Conservation (phyloP, 2,797 vertebrate species). For the Argya squamiceps region DNA sequence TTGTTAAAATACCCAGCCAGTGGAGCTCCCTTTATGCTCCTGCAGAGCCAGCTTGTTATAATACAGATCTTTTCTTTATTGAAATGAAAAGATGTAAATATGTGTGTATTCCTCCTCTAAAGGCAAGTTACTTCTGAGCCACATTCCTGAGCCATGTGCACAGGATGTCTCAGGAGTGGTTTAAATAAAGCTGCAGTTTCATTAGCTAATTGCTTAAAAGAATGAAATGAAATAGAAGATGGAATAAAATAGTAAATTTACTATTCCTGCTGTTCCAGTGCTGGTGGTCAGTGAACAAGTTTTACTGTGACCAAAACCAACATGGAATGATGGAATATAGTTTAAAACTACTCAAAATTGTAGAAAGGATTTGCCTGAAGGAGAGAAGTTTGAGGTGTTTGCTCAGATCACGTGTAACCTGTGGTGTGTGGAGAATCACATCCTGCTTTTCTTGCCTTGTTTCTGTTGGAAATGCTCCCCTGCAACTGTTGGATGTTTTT, state of each 20-base stretch:
- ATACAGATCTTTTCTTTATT: neutral
- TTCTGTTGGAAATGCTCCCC: neutral
- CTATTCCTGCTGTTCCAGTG: neutral
- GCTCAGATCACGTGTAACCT: accelerated
- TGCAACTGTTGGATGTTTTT: neutral
- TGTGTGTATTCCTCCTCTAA: neutral
- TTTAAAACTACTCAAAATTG: neutral
- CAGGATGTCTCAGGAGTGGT: neutral
- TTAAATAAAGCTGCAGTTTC: neutral
- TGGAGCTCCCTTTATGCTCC: constrained; percentile 18
- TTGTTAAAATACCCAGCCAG: neutral
- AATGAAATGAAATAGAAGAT: neutral
- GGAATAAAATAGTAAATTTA: neutral
- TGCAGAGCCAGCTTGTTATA: neutral
- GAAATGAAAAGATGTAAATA: neutral
- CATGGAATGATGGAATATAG: neutral
- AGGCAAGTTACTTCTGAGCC: neutral
- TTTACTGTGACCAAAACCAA: neutral
- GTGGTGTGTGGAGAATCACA: neutral
- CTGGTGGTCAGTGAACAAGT: neutral
- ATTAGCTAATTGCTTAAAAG: neutral
- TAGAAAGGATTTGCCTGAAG: neutral
- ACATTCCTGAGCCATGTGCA: neutral
- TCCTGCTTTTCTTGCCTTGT: neutral
- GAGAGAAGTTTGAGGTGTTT: neutral